phyloP scores from a whole-genome alignment of 2,113 vertebrate genomes.

The Procavia capensis region DNA sequence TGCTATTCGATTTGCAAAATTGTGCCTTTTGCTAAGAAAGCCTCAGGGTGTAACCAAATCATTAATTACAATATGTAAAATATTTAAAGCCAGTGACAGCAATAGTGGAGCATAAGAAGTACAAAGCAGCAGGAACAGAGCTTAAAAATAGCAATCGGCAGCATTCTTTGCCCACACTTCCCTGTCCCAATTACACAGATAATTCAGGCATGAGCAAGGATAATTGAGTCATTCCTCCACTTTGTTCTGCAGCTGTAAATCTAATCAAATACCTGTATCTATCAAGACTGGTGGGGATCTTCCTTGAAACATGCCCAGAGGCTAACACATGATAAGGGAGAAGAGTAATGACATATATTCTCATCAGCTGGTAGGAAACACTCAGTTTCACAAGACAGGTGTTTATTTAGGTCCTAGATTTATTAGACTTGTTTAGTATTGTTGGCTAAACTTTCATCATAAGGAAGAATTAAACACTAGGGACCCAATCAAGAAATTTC shows the following conservation, averaged over 20 bases:
- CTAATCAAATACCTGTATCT: constrained; percentile 20
- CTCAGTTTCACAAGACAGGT: not conserved
- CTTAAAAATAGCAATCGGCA: constrained; percentile 69
- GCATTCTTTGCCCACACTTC: constrained; percentile 25
- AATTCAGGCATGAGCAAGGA: constrained; percentile 61
- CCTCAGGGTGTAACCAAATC: constrained; percentile 65
- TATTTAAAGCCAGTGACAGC: constrained; percentile 71
- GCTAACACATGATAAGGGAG: constrained; percentile 1
- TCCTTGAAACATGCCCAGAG: constrained; percentile 62
- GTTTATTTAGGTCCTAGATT: constrained; percentile 13
- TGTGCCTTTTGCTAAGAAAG: constrained; percentile 64
- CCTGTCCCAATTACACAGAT: constrained; percentile 63
- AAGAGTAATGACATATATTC: constrained; percentile 31
- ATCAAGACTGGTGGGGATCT: not conserved
- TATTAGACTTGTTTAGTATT: not conserved
- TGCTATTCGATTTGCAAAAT: constrained; percentile 74
- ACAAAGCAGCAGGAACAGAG: constrained; percentile 48
- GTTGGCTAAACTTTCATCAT: not conserved
- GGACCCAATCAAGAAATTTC: not conserved
- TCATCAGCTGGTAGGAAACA: constrained; percentile 29
- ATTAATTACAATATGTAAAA: constrained; percentile 79
- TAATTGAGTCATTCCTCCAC: constrained; percentile 55
- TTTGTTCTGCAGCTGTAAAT: constrained; percentile 43
- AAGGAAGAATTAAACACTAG: not conserved
- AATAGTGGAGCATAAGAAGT: constrained; percentile 50